These are phyloP conservation scores for Rhynchophorus ferrugineus DNA, from an alignment of 1,140 invertebrate genomes.

Conservation along the genomic window DNA sequence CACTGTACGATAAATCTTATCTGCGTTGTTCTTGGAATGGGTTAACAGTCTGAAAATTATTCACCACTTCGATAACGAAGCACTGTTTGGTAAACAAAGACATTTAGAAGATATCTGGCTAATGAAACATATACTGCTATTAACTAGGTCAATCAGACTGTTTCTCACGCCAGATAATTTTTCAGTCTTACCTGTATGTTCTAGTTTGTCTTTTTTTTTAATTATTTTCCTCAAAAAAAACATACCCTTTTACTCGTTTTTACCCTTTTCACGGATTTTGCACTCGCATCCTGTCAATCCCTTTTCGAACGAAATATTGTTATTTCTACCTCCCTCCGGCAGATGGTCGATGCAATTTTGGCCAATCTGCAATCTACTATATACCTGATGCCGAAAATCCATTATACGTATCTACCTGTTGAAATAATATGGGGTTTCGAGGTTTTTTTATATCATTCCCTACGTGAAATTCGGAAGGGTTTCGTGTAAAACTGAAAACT, in stretches of 20 bases:
- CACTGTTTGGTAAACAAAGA: background rate
- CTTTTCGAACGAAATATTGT: constrained; percentile 8
- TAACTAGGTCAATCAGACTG: background rate
- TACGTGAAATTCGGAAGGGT: constrained; percentile 7
- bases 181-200: background rate
- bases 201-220: constrained; percentile 1
- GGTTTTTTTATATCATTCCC: constrained; percentile 2
- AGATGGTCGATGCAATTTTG: constrained; percentile 21
- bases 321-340: constrained; percentile 3
- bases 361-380: constrained; percentile 3
- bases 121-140: too few relatives aligned
- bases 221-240: background rate
- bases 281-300: constrained; percentile 9
- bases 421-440: constrained; percentile 8
- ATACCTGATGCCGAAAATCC: background rate
- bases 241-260: background rate
- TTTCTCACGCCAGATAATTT: background rate
- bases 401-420: constrained; percentile 15
- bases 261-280: constrained; percentile 1
- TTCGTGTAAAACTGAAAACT: constrained; percentile 19
- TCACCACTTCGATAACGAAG: background rate
- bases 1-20: too few relatives aligned
- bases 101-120: too few relatives aligned
- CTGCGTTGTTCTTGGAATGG: background rate
- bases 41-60: background rate